Evolutionary conservation across 1,140 invertebrate species (phyloP).

Genomic region (Pseudomyrmex flavicornis): DNA sequence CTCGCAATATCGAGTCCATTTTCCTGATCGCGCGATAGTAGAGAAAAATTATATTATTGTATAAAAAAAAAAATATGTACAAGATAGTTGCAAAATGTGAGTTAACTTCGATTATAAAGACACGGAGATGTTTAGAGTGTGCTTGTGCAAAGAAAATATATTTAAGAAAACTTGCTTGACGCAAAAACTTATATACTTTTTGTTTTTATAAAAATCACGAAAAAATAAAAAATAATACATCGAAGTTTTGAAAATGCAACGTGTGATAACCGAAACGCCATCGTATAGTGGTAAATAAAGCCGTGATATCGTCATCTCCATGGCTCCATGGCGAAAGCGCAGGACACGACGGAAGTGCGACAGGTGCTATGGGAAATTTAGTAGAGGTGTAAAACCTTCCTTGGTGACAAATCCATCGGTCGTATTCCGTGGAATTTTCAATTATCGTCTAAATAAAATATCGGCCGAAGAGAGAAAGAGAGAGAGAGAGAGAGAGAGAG

Average conservation of each 20-base stretch:
- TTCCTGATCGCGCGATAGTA: too few relatives aligned
- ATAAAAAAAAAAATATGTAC: too few relatives aligned
- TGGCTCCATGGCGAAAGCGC: slow-evolving; percentile 21
- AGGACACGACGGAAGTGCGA: neutral
- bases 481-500: slow-evolving; percentile 53
- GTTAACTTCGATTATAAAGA: too few relatives aligned
- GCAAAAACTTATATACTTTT: neutral
- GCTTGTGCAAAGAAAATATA: too few relatives aligned
- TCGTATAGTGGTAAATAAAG: slow-evolving; percentile 63
- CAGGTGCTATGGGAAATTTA: slow-evolving; percentile 73
- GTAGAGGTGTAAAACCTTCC: slow-evolving; percentile 77
- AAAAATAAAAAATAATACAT: neutral
- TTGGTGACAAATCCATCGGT: slow-evolving; percentile 80
- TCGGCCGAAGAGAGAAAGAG: slow-evolving; percentile 59
- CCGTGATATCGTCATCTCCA: slow-evolving; percentile 66
- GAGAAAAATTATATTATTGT: too few relatives aligned
- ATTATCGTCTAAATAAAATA: slow-evolving; percentile 82
- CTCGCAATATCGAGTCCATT: neutral
- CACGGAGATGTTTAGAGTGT: too few relatives aligned
- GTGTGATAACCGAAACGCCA: slow-evolving; percentile 61
- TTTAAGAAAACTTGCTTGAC: too few relatives aligned
- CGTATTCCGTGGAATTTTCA: slow-evolving; percentile 80
- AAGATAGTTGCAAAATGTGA: too few relatives aligned
- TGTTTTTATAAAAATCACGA: neutral
- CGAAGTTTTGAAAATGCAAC: slow-evolving; percentile 26